A percentile compares a stretch with the other conserved stretches of the same genome.
phyloP scores from a whole-genome alignment of 2,113 vertebrate genomes.

The Nannobrachium achirus region DNA sequence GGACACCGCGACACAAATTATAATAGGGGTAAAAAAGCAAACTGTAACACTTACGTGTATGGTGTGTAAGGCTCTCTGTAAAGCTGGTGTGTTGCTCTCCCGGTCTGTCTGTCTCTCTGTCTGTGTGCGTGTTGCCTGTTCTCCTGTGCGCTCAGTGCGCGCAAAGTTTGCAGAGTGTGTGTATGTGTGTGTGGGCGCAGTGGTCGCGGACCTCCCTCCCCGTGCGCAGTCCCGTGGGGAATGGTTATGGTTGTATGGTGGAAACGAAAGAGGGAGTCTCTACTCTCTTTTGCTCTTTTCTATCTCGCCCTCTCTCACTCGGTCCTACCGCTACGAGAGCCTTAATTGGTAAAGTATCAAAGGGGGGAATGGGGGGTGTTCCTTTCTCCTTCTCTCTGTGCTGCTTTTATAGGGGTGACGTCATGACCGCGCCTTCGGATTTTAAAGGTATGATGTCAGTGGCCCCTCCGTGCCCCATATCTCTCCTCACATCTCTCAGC shows the following conservation, averaged over 20 bases:
- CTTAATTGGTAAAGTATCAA: constrained; percentile 73
- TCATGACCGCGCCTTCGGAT: constrained; percentile 66
- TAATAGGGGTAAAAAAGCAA: too few relatives aligned
- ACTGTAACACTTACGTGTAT: constrained; percentile 49
- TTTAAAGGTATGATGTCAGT: constrained; percentile 70
- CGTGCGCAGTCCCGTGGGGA: constrained; percentile 64
- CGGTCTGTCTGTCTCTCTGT: too few relatives aligned
- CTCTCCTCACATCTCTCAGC: constrained; percentile 1
- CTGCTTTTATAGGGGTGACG: constrained; percentile 24
- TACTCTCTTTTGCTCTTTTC: constrained; percentile 55
- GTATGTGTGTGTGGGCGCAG: constrained; percentile 27
- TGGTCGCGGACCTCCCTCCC: constrained; percentile 66
- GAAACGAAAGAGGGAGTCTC: constrained; percentile 69
- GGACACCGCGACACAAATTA: too few relatives aligned
- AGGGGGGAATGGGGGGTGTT: constrained; percentile 32
- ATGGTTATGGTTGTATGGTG: constrained; percentile 47
- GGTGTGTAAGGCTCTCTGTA: neutral
- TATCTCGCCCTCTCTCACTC: constrained; percentile 50
- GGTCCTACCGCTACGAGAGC: constrained; percentile 52
- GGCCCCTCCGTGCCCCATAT: constrained; percentile 34
- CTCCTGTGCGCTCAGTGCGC: constrained; percentile 48
- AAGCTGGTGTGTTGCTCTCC: neutral
- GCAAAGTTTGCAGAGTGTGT: constrained; percentile 30
- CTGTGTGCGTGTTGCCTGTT: neutral
- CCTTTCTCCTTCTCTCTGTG: constrained; percentile 4